Evolutionary conservation across 2,888 invertebrate species (phyloP), one percentile per base, ranked within the genome.

Genomic region (Epirrhoe tristata): DNA sequence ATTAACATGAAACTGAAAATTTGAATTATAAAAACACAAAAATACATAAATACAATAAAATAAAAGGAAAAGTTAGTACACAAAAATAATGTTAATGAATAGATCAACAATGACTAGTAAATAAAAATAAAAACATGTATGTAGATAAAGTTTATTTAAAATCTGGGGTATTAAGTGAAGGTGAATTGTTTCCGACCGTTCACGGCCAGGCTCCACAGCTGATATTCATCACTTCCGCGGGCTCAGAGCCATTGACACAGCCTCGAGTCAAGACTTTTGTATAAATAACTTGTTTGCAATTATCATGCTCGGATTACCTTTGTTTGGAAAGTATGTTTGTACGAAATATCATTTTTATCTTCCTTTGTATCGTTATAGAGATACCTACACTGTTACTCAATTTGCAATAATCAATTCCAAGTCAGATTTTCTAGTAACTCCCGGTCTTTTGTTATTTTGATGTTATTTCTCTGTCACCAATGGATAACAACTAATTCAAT

Each of bases 1-100:
- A 70, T 71, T 74, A 72, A 61, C 10, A 78, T 63, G 61, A 1
- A 83, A 88, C 86, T 86, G 84, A 85, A 89, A 85, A 82, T 81
- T 79, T 84, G 76, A 82, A 72, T 79, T 73, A 78, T 70, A 74
- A 77, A 75, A 72, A 75, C 74, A 79, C 32, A 72, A 51, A 76
- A 65, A 78, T 72, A 75, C 65, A 72, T 73, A 76, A 70, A 69
- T 8, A 67, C n/a, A 63, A 34, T 73, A 69, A 75, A 57, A 72
- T 65, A 63, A 6, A 53, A 31, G 50, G 7, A 43, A 63, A 56
- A 66, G 43, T 58, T 34, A 64, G 53, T 59, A 59, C 68, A 48
- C 65, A 58, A 32, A 55, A 65, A 43, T 43, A 43, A 10, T 43
- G 12, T 43, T 12, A 43, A 43, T 43, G 39, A 43, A 43, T 43